A percentile compares a stretch with the other conserved stretches of the same genome.
These are phyloP conservation scores for Limnephilus marmoratus DNA, from an alignment of 2,888 invertebrate genomes.

Conservation along the genomic window DNA sequence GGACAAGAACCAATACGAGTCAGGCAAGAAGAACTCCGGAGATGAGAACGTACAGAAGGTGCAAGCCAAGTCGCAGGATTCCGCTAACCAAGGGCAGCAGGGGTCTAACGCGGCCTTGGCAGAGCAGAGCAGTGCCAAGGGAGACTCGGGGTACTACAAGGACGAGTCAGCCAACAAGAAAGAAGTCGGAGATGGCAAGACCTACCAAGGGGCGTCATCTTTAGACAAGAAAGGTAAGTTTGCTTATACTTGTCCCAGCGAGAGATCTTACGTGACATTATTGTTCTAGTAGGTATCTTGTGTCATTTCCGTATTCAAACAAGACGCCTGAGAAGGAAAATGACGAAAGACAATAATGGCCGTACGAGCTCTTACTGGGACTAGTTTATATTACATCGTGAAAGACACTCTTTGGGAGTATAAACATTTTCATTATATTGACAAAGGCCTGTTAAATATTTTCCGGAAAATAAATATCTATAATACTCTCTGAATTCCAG, in stretches of 20 bases:
- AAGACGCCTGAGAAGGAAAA: too few species aligned
- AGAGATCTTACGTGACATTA: too few species aligned
- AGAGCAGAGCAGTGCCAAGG: constrained; percentile 70
- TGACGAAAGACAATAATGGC: too few species aligned
- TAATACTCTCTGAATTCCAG: constrained; percentile 67
- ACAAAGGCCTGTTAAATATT: constrained; percentile 1
- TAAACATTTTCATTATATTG: not conserved
- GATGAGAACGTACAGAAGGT: constrained; percentile 77
- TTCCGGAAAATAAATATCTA: not conserved
- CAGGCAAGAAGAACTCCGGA: constrained; percentile 78
- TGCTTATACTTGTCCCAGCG: not conserved
- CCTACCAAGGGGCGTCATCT: constrained; percentile 78
- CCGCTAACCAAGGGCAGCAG: constrained; percentile 77
- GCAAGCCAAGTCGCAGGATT: constrained; percentile 77
- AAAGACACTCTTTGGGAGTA: not conserved
- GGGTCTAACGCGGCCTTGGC: constrained; percentile 78
- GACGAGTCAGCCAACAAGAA: constrained; percentile 79
- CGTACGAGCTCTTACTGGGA: too few species aligned
- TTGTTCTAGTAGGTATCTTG: too few species aligned
- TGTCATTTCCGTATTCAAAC: too few species aligned
- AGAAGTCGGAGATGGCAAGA: constrained; percentile 78
- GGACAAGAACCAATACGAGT: constrained; percentile 78
- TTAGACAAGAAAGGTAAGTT: constrained; percentile 77
- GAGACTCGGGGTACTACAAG: constrained; percentile 77
- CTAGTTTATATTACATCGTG: not conserved